Evolutionary conservation across 2,888 invertebrate species (phyloP).

Genomic region (Tuberolachnus salignus): DNA sequence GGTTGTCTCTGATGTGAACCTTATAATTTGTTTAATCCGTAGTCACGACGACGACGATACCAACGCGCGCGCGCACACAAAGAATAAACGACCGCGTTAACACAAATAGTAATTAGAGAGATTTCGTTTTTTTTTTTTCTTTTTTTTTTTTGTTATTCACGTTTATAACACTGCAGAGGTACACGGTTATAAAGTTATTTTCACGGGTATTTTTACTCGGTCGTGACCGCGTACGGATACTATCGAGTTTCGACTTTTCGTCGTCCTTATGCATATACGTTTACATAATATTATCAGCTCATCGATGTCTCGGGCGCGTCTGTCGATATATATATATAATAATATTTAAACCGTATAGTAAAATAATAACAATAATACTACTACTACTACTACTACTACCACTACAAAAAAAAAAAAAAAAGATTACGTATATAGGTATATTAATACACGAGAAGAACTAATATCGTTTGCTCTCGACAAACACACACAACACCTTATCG

Average conservation of each 20-base stretch:
- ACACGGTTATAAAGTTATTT: not conserved
- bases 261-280: not conserved
- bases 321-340: not conserved
- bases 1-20: slow-evolving; percentile 17
- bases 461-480: slow-evolving; percentile 30
- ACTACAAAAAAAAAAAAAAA: not conserved
- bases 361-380: slow-evolving; percentile 12
- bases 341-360: too few relatives aligned
- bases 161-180: slow-evolving; percentile 12
- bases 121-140: slow-evolving; percentile 1
- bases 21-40: slow-evolving; percentile 49
- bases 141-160: not conserved
- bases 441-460: not conserved
- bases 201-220: slow-evolving; percentile 3
- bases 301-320: not conserved
- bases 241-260: slow-evolving; percentile 1
- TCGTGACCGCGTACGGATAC: slow-evolving; percentile 9
- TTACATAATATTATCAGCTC: not conserved
- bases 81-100: slow-evolving; percentile 34
- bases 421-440: not conserved
- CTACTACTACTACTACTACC: too few relatives aligned
- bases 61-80: not conserved
- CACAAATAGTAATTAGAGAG: slow-evolving; percentile 35
- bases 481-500: slow-evolving; percentile 17
- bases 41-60: slow-evolving; percentile 15